A percentile compares a stretch with the other conserved stretches of the same genome.
These are phyloP conservation scores for Agrypnus murinus DNA, from an alignment of 2,888 invertebrate species.

Conservation along the genomic window DNA sequence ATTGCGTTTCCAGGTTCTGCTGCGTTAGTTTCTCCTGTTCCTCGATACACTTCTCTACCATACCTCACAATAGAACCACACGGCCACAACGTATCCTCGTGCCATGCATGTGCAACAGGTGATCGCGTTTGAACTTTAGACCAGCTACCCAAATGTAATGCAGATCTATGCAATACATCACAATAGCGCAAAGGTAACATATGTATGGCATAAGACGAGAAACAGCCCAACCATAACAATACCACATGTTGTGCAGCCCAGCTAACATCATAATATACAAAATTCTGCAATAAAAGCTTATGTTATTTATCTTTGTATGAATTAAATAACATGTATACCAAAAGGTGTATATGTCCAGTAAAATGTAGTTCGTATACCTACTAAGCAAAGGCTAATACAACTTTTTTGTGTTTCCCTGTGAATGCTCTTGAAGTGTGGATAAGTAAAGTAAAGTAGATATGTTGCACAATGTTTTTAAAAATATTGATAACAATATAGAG, in stretches of 20 bases:
- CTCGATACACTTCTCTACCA: conserved; percentile 83
- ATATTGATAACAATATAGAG: no score
- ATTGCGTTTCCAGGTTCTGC: conserved; percentile 90
- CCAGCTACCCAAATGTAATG: conserved; percentile 92
- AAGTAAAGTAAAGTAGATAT: no score
- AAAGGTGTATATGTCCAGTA: no score
- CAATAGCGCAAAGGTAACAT: conserved; percentile 80
- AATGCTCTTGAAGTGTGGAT: no score
- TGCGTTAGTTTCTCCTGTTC: conserved; percentile 86
- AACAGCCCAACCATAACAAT: conserved; percentile 89
- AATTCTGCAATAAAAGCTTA: conserved; percentile 72
- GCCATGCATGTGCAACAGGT: conserved; percentile 72
- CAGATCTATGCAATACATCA: conserved; percentile 92
- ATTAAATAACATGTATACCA: no score
- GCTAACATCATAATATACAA: conserved; percentile 86
- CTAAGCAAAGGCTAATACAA: no score
- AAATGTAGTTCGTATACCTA: no score
- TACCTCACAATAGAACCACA: conserved; percentile 84
- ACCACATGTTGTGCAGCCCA: conserved; percentile 90
- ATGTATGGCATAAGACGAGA: conserved; percentile 85
- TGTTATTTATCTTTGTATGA: no score
- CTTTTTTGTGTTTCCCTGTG: no score
- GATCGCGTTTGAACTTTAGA: conserved; percentile 70
- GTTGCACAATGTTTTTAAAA: no score
- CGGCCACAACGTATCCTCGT: conserved; percentile 80